Conservation (phyloP, 2,888 invertebrate genomes). For the Tenthredo notha region DNA sequence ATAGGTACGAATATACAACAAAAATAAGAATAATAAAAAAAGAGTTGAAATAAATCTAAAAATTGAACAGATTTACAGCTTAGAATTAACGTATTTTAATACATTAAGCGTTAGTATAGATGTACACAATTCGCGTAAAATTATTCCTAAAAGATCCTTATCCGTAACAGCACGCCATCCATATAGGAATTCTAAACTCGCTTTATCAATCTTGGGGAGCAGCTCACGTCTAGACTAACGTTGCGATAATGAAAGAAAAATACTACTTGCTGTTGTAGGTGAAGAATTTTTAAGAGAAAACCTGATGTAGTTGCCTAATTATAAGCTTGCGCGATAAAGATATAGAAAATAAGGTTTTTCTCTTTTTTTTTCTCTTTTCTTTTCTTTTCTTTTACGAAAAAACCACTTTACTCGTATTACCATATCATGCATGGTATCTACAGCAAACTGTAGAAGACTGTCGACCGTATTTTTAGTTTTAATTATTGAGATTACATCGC, state of each 20-base stretch:
- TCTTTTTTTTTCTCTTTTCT: background rate
- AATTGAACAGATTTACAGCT: background rate
- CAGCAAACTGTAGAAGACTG: background rate
- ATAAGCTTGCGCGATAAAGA: background rate
- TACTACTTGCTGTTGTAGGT: background rate
- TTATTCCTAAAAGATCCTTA: background rate
- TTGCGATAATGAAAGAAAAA: background rate
- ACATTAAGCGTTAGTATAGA: background rate
- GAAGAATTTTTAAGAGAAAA: background rate
- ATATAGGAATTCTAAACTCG: conserved; percentile 1
- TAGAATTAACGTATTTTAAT: background rate
- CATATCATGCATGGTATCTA: background rate
- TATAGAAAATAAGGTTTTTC: background rate
- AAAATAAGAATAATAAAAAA: background rate
- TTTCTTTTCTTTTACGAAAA: background rate
- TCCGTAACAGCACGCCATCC: background rate
- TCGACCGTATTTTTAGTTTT: background rate
- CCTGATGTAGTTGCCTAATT: background rate
- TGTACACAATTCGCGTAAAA: background rate
- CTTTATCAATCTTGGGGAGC: background rate
- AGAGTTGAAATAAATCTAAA: background rate
- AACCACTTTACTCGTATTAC: background rate
- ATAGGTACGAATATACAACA: background rate
- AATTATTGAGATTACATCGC: background rate
- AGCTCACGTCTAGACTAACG: background rate